Evolutionary conservation across 1,140 invertebrate species (phyloP), one percentile per base, ranked within the genome.

Genomic region (Aricia agestis): DNA sequence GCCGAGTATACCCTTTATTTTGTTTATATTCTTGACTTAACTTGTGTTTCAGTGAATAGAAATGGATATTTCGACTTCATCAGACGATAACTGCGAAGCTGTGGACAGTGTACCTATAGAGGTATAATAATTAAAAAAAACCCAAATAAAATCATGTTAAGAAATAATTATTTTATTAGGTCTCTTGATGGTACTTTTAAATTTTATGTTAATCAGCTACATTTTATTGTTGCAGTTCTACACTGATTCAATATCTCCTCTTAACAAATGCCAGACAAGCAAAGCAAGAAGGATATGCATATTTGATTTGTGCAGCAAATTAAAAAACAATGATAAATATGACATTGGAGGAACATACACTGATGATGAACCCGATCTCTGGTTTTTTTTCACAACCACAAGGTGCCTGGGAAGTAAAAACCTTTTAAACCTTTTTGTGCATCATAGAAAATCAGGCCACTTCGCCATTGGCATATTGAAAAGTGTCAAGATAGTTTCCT

Each of bases 391-490:
- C 6, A 82, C 78, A 11, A 84, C 84, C 31, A 78, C 81, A 9
- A 18, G 71, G 19, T 83, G 81, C 36, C 80, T 79, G 1, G 77
- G 78, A 5, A 18, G 76, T 6, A 81, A 78, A 31, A 79, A 78
- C n/a, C 61, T 90, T 17, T 52, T 90, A 4, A 88, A 84, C 66
- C 31, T 90, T 41, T 90, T 86, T 80, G 80, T 86, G 1, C 83
- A 78, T 57, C 78, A 82, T 63, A 82, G 82, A 71, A 76, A 75
- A 59, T 7, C 58, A 9, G 58, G 58, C 15, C 58, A 59, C 10
- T 18, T 59, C 10, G 59, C 59, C 67, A 65, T 75, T 41, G 84
- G 86, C 9, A 74, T 71, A 32, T 81, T 85, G 25, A 74, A 75
- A 42, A 68, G 87, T 36, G 81, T 78, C 11, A 73, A 88, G 36